phyloP scores from a whole-genome alignment of 2,888 invertebrate species.

The Scaptomyza caliginosa region DNA sequence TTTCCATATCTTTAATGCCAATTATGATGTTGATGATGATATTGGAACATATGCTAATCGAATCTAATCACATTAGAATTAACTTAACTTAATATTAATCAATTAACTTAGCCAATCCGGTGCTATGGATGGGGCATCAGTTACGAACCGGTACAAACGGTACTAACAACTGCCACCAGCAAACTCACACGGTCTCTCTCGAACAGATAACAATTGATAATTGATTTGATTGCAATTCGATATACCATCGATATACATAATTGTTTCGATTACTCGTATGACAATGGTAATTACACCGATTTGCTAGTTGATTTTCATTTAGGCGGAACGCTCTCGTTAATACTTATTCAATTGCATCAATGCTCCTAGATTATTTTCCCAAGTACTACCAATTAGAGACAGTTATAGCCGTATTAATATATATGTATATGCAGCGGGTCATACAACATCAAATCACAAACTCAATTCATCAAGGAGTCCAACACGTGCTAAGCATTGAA shows the following conservation, averaged over 20 bases:
- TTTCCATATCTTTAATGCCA: not conserved
- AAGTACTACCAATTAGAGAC: not conserved
- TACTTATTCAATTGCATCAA: not conserved
- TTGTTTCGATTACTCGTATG: slow-evolving; percentile 70
- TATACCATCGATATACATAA: slow-evolving; percentile 46
- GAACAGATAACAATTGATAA: slow-evolving; percentile 46
- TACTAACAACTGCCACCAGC: slow-evolving; percentile 37
- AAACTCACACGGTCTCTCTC: slow-evolving; percentile 58
- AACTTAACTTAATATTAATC: slow-evolving; percentile 33
- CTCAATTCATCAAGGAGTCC: slow-evolving; percentile 39
- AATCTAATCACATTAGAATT: slow-evolving; percentile 30
- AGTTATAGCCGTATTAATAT: not conserved
- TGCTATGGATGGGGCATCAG: slow-evolving; percentile 43
- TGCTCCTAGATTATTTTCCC: not conserved
- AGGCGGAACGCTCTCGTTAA: slow-evolving; percentile 10
- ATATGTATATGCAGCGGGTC: slow-evolving; percentile 3
- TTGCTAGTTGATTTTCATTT: slow-evolving; percentile 28
- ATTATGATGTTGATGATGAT: slow-evolving; percentile 11
- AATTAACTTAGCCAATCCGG: slow-evolving; percentile 50
- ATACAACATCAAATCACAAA: slow-evolving; percentile 36
- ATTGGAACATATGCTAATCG: slow-evolving; percentile 16
- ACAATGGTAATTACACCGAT: slow-evolving; percentile 75
- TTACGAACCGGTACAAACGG: slow-evolving; percentile 33
- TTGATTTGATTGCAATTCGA: slow-evolving; percentile 66
- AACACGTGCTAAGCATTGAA: slow-evolving; percentile 8